Conservation (phyloP, 2,797 vertebrate species). For the Bradypodion pumilum region DNA sequence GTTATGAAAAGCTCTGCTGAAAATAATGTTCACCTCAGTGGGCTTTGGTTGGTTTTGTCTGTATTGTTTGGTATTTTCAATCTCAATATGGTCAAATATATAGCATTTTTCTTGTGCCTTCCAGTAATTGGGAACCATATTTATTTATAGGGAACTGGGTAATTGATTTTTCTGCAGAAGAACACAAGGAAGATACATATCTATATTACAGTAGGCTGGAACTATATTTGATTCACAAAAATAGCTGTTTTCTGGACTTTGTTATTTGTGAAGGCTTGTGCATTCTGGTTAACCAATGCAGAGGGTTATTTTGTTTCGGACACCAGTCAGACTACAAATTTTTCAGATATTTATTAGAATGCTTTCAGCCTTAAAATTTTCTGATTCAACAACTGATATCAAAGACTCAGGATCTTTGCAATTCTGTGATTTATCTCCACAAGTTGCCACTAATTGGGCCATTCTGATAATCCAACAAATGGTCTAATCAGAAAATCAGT, state of each 20-base stretch:
- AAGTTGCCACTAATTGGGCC: not conserved
- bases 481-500: not conserved
- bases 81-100: not conserved
- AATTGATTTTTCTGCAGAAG: not conserved
- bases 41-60: not conserved
- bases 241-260: not conserved
- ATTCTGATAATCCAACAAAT: not conserved
- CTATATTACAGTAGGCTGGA: not conserved
- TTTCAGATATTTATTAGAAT: not conserved
- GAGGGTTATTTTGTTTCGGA: not conserved
- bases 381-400: not conserved
- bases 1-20: not conserved
- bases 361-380: not conserved
- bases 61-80: not conserved
- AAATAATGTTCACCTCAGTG: not conserved
- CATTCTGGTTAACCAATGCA: not conserved
- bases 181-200: not conserved
- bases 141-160: not conserved
- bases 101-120: not conserved
- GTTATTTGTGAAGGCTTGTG: not conserved
- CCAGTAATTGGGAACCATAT: not conserved
- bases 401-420: not conserved
- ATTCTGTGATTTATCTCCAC: not conserved
- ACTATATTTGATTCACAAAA: not conserved
- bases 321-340: not conserved